These are phyloP conservation scores for Boloria selene DNA, from an alignment of 2,888 invertebrate genomes.

Conservation along the genomic window DNA sequence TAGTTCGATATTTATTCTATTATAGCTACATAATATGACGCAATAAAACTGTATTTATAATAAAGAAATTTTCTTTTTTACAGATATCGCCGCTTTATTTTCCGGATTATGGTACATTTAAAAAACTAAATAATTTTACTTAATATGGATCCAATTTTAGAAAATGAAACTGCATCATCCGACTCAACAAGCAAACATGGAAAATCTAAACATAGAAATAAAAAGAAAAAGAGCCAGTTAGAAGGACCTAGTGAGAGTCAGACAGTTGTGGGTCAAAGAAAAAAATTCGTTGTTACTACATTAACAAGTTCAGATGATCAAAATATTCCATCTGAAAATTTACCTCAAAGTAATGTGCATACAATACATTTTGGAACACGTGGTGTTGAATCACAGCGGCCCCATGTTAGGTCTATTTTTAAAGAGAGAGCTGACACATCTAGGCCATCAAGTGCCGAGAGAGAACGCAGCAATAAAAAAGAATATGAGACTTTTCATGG, in stretches of 20 bases:
- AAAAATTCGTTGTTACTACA: conserved; percentile 74
- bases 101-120: conserved; percentile 59
- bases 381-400: conserved; percentile 74
- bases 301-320: conserved; percentile 64
- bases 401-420: conserved; percentile 74
- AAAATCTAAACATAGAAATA: conserved; percentile 71
- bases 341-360: conserved; percentile 69
- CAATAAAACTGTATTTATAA: conserved; percentile 1
- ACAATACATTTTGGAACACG: conserved; percentile 78
- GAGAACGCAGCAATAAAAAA: conserved; percentile 62
- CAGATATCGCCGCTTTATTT: conserved; percentile 59
- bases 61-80: conserved; percentile 48
- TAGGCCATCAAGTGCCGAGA: conserved; percentile 70
- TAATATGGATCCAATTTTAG: conserved; percentile 77
- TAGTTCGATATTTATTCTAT: conserved; percentile 25
- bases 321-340: conserved; percentile 58
- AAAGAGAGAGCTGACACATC: conserved; percentile 67
- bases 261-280: conserved; percentile 72
- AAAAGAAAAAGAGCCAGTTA: conserved; percentile 65
- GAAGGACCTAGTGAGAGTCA: conserved; percentile 63
- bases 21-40: neutral
- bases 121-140: conserved; percentile 54
- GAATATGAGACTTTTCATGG: conserved; percentile 79
- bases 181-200: conserved; percentile 70
- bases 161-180: conserved; percentile 74